Base-by-base conservation (phyloP, 1,140 invertebrate species). In the Leucophenga varia region DNA sequence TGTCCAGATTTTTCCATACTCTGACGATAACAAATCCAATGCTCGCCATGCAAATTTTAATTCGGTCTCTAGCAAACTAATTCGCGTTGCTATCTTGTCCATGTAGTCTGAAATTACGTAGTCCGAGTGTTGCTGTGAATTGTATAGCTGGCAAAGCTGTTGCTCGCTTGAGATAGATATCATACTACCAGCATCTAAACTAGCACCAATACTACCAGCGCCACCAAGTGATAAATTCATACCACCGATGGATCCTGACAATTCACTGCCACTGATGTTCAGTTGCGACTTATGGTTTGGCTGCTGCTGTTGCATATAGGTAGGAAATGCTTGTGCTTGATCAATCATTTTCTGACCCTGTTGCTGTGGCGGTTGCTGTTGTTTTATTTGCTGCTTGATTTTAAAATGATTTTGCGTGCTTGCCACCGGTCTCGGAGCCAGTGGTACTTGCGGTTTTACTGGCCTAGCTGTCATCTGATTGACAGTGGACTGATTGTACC, bases 1-100 rank as follows among this genome's bases (percentile, higher is more conserved):
- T 68, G 92, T 88, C 92, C 92, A 95, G 86, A 96, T 95, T 68
- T 91, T 90, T 12, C 93, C 88, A 61, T 94, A 95, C 71, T 95
- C 93, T 58, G 91, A 89, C 14, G 90, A 93, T 5, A 96, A 81
- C 28, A 95, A 80, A 70, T 95, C 91, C 42, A 96, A 77, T 2
- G 92, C 90, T 50, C 91, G 81, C 92, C 92, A 95, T 1, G 92
- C 92, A 65, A 91, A 93, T 54, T 91, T 88, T 14, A 95, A 78
- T 74, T 95, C 92, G 1, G 90, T 90, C 75, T 95, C 92, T 10
- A 95, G 80, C 35, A 92, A 86, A 59, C 87, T 90, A 36, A 95
- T 80, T 20, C 91, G 81, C 18, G 89, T 90, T 2, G 88, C 88
- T 36, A 95, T 80, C 44, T 90, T 83, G 61, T 93, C 90, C 90